phyloP scores from a whole-genome alignment of 2,797 vertebrate species.

The Hemitrygon akajei region DNA sequence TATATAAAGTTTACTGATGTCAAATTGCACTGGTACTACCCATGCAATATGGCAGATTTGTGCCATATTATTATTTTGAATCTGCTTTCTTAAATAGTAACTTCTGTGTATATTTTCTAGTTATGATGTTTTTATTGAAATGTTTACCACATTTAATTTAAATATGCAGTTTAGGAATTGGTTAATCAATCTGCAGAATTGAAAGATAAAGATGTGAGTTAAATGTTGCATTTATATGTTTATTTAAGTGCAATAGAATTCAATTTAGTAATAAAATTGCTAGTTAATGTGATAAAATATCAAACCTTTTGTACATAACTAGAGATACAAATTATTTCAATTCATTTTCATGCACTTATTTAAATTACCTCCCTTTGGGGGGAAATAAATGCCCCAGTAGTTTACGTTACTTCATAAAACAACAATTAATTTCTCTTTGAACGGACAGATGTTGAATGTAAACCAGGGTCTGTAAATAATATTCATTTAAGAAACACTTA shows the following conservation, averaged over 20 bases:
- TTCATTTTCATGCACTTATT: constrained; percentile 20
- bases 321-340: neutral
- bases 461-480: too few species aligned
- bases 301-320: neutral
- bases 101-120: neutral
- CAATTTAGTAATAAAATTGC: neutral
- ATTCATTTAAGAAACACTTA: neutral
- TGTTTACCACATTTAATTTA: neutral
- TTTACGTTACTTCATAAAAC: neutral
- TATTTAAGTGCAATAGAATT: neutral
- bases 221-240: neutral
- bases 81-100: neutral
- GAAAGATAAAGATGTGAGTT: too few species aligned
- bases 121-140: neutral
- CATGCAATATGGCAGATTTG: neutral
- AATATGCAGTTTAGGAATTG: neutral
- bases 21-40: too few species aligned
- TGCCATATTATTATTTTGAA: too few species aligned
- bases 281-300: constrained; percentile 21
- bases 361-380: neutral
- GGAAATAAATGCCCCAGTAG: neutral
- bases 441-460: neutral
- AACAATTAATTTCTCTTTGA: neutral
- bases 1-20: neutral
- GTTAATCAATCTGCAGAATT: neutral